Conservation (phyloP, 2,113 vertebrate genomes). For the Pardalotus punctatus region DNA sequence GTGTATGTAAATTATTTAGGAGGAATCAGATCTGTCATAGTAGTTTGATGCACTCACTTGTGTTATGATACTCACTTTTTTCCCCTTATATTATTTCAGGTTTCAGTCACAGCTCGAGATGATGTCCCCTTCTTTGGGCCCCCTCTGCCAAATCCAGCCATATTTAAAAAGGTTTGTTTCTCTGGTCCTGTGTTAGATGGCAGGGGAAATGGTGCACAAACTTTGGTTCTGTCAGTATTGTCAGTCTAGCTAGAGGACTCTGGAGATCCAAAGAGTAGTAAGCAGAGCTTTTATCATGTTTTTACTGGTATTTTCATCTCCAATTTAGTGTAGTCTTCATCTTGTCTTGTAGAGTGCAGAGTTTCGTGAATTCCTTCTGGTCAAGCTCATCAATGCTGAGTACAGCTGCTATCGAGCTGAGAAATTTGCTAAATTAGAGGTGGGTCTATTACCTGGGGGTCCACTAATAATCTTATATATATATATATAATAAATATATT, state of each 20-base stretch:
- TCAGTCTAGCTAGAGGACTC: neutral
- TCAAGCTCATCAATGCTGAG: slow-evolving; percentile 91
- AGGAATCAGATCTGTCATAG: neutral
- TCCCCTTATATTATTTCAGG: slow-evolving; percentile 16
- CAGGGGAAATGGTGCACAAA: neutral
- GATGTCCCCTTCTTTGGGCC: slow-evolving; percentile 73
- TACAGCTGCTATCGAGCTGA: slow-evolving; percentile 88
- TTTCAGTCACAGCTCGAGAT: slow-evolving; percentile 72
- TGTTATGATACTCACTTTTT: neutral
- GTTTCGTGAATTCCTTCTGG: slow-evolving; percentile 85
- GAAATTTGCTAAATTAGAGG: slow-evolving; percentile 87
- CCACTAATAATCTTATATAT: neutral
- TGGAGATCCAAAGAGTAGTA: neutral
- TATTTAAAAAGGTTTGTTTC: slow-evolving; percentile 71
- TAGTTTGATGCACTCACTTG: neutral
- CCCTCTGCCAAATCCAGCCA: slow-evolving; percentile 64
- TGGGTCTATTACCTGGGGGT: slow-evolving; percentile 14
- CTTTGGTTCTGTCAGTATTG: neutral
- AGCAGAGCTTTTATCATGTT: neutral
- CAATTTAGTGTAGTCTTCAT: neutral
- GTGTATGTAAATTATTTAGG: neutral
- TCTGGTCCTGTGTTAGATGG: neutral
- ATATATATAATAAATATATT: neutral
- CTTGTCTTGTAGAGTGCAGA: slow-evolving; percentile 70
- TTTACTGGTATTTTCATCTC: neutral